These are phyloP conservation scores for Drosophila eohydei DNA, from an alignment of 2,888 invertebrate genomes.

Conservation along the genomic window DNA sequence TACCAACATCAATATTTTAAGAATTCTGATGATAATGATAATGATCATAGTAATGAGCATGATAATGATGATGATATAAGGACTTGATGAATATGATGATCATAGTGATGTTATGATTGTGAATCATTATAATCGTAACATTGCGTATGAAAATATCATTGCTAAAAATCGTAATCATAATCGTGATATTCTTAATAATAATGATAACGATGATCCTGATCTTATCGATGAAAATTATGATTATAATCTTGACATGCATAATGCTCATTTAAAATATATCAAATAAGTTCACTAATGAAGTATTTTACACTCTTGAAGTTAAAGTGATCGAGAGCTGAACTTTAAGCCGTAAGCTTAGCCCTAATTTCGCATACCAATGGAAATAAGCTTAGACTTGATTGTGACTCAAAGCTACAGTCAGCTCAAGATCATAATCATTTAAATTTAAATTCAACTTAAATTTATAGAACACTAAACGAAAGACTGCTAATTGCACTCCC, in stretches of 20 bases:
- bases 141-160: too few relatives aligned
- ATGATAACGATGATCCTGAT: neutral
- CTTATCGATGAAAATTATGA: neutral
- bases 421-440: neutral
- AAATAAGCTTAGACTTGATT: neutral
- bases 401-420: neutral
- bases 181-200: neutral
- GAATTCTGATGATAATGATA: neutral
- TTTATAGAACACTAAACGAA: neutral
- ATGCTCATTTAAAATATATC: neutral
- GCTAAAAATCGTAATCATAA: too few relatives aligned
- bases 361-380: neutral
- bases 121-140: too few relatives aligned
- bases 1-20: too few relatives aligned
- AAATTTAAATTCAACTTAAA: neutral
- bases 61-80: neutral
- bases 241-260: neutral
- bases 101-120: neutral
- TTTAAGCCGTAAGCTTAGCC: neutral
- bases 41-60: too few relatives aligned
- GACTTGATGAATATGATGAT: neutral
- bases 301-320: neutral
- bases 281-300: neutral
- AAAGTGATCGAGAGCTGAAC: neutral
- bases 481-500: conserved; percentile 2